These are phyloP conservation scores for Teleogryllus oceanicus DNA, from an alignment of 2,888 invertebrate genomes.

Conservation along the genomic window DNA sequence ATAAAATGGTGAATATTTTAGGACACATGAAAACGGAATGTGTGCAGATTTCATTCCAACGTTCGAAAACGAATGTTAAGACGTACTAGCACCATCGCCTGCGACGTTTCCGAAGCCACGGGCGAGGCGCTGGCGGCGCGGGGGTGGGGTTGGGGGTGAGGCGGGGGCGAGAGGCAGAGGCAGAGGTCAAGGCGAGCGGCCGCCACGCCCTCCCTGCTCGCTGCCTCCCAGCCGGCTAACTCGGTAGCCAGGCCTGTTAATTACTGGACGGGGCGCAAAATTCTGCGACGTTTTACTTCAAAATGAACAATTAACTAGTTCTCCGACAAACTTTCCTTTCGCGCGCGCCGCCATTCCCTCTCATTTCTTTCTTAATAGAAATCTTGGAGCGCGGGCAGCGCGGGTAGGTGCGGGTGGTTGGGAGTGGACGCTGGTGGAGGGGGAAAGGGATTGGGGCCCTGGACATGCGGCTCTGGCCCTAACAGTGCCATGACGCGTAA, in stretches of 20 bases:
- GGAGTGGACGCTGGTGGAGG: not conserved
- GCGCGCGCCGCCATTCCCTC: not conserved
- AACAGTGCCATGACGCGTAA: too few relatives aligned
- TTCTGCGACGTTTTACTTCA: slow-evolving; percentile 20
- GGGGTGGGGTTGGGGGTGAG: not conserved
- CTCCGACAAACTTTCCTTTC: slow-evolving; percentile 11
- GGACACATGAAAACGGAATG: too few relatives aligned
- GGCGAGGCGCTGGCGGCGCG: too few relatives aligned
- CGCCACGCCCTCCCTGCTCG: too few relatives aligned
- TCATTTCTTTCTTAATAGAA: slow-evolving; percentile 18
- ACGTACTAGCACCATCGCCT: too few relatives aligned
- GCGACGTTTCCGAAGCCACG: too few relatives aligned
- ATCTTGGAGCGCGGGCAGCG: not conserved
- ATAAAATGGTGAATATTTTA: too few relatives aligned
- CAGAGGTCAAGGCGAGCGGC: not conserved
- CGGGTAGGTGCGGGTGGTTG: not conserved
- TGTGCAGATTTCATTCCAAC: too few relatives aligned
- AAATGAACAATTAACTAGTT: slow-evolving; percentile 22
- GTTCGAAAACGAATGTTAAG: too few relatives aligned
- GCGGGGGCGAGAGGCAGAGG: not conserved
- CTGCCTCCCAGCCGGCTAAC: not conserved
- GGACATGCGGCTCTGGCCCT: too few relatives aligned
- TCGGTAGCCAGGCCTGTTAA: not conserved
- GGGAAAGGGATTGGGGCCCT: not conserved
- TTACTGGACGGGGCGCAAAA: slow-evolving; percentile 12